phyloP scores from a whole-genome alignment of 1,140 invertebrate genomes.

The Drosophila malerkotliana region DNA sequence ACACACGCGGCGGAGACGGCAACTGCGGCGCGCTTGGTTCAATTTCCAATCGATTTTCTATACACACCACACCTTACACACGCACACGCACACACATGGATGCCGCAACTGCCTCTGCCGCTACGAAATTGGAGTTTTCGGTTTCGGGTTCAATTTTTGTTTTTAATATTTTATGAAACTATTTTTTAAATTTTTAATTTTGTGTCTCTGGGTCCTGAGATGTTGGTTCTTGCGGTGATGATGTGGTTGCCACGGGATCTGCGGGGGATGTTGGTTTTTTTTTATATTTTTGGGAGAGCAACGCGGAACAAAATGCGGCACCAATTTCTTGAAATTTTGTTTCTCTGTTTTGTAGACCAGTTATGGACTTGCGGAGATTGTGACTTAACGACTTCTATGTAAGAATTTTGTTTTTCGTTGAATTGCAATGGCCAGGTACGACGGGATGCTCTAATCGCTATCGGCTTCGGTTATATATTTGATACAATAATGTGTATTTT shows the following conservation, averaged over 20 bases:
- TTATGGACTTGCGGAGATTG: too few relatives aligned
- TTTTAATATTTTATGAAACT: background rate
- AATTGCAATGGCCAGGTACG: background rate
- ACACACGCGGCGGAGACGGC: conserved; percentile 37
- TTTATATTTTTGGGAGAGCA: too few relatives aligned
- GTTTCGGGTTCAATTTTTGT: background rate
- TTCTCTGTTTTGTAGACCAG: background rate
- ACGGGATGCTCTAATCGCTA: too few relatives aligned
- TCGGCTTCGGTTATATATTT: background rate
- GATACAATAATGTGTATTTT: background rate
- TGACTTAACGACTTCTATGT: too few relatives aligned
- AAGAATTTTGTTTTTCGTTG: background rate
- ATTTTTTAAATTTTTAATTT: background rate
- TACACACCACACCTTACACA: conserved; percentile 75
- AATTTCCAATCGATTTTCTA: conserved; percentile 74
- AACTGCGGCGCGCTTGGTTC: conserved; percentile 9
- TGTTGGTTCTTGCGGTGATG: too few relatives aligned
- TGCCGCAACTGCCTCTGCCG: background rate
- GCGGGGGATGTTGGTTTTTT: too few relatives aligned
- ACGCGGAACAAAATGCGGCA: too few relatives aligned
- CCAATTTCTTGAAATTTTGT: background rate
- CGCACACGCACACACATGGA: conserved; percentile 35
- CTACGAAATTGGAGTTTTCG: background rate
- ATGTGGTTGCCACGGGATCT: too few relatives aligned
- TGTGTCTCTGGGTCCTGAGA: too few relatives aligned